Evolutionary conservation across 2,113 vertebrate species (phyloP).

Genomic region (Vicugna pacos): DNA sequence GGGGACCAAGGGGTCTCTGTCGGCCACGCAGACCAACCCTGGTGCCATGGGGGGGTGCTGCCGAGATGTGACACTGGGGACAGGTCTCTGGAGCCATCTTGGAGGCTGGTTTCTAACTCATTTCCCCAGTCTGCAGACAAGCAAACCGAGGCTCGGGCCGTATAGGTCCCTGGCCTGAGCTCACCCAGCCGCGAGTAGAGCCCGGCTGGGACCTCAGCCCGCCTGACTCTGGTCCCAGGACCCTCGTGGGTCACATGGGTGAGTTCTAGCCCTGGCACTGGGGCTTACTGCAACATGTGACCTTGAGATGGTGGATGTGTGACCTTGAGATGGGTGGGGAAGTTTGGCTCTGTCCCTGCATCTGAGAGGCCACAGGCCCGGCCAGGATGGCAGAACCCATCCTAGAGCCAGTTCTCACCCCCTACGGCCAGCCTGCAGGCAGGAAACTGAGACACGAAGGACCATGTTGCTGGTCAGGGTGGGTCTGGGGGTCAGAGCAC

Average conservation of each 20-base stretch:
- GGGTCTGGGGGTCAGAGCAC: neutral
- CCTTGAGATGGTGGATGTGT: neutral
- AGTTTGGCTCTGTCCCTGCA: fast-evolving
- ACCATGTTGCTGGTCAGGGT: fast-evolving
- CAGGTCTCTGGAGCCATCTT: fast-evolving
- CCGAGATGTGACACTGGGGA: no score
- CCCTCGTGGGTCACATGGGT: no score
- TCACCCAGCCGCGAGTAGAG: no score
- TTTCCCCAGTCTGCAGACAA: neutral
- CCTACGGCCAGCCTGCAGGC: neutral
- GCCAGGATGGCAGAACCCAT: neutral
- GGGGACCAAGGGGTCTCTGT: fast-evolving
- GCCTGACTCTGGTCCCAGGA: neutral
- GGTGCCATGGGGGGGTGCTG: no score
- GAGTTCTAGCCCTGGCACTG: no score
- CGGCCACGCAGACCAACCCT: neutral
- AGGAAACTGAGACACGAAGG: neutral
- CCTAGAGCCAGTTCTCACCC: fast-evolving
- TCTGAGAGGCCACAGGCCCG: neutral
- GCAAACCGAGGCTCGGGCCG: neutral
- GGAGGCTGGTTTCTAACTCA: fast-evolving
- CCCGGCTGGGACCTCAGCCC: fast-evolving
- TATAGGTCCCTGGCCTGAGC: fast-evolving
- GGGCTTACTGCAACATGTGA: fast-evolving
- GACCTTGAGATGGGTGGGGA: fast-evolving